Conservation (phyloP, 1,140 invertebrate genomes). For the Aphaenogaster ashmeadi region DNA sequence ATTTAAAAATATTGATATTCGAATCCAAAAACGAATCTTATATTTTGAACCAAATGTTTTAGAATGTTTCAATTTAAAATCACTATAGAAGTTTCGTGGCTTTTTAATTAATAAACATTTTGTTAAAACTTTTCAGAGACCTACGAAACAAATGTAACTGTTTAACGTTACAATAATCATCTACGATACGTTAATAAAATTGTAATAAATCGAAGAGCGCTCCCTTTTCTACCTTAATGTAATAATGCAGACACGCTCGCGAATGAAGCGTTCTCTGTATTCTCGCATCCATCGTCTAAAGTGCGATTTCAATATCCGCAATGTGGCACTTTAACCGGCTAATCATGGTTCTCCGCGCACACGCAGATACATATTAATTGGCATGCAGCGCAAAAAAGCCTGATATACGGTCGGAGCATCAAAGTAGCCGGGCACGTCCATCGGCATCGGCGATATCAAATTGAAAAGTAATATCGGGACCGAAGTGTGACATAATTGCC, state of each 20-base stretch:
- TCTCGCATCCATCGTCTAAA: conserved; percentile 44
- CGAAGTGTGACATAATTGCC: conserved; percentile 76
- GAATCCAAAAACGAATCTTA: not conserved
- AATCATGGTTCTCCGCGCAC: conserved; percentile 67
- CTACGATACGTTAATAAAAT: conserved; percentile 4
- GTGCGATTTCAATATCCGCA: conserved; percentile 77
- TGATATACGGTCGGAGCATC: not conserved
- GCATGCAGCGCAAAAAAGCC: not conserved
- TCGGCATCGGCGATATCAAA: conserved; percentile 60
- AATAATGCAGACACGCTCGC: not conserved
- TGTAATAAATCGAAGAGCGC: not conserved
- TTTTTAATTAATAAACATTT: not conserved
- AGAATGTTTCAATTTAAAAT: not conserved
- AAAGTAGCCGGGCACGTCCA: not conserved
- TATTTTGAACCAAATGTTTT: not conserved
- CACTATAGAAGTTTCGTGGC: not conserved
- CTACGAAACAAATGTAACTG: not conserved
- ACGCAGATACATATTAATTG: conserved; percentile 67
- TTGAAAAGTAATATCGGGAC: conserved; percentile 77
- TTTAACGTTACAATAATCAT: not conserved
- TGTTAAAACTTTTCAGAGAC: not conserved
- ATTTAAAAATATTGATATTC: not conserved
- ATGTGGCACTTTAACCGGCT: conserved; percentile 64
- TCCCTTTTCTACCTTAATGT: not conserved
- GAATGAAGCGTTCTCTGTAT: conserved; percentile 12